phyloP scores from a whole-genome alignment of 2,797 vertebrate genomes.

The Agapornis canus region DNA sequence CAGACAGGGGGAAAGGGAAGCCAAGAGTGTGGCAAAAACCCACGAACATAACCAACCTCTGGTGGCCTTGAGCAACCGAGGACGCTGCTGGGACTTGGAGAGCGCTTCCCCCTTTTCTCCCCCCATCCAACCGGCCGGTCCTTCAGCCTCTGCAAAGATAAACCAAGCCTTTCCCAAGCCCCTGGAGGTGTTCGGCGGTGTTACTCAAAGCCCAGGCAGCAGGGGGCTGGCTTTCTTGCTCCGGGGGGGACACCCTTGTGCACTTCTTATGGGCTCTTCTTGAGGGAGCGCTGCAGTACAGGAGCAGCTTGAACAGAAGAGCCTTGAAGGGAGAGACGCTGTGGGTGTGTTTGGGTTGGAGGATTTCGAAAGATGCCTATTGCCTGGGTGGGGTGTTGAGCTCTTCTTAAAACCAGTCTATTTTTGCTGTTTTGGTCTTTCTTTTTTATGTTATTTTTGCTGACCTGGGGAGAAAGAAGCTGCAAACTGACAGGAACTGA shows the following conservation, averaged over 20 bases:
- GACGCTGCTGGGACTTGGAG: not conserved
- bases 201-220: not conserved
- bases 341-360: slow-evolving; percentile 62
- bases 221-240: not conserved
- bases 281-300: not conserved
- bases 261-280: not conserved
- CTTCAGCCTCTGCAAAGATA: not conserved
- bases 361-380: slow-evolving; percentile 76
- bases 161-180: not conserved
- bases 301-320: slow-evolving; percentile 46
- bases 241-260: not conserved
- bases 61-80: slow-evolving; percentile 48
- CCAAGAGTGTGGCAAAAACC: slow-evolving; percentile 42
- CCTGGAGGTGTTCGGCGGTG: not conserved
- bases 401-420: not conserved
- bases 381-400: slow-evolving; percentile 72
- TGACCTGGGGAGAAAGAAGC: slow-evolving; percentile 69
- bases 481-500: slow-evolving; percentile 70
- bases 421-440: not conserved
- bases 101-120: not conserved
- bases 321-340: slow-evolving; percentile 20
- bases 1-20: slow-evolving; percentile 42
- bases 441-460: slow-evolving; percentile 12
- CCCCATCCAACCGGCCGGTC: not conserved
- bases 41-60: slow-evolving; percentile 29